These are phyloP conservation scores for Drosophila repletoides DNA, from an alignment of 1,140 invertebrate species.

Conservation along the genomic window DNA sequence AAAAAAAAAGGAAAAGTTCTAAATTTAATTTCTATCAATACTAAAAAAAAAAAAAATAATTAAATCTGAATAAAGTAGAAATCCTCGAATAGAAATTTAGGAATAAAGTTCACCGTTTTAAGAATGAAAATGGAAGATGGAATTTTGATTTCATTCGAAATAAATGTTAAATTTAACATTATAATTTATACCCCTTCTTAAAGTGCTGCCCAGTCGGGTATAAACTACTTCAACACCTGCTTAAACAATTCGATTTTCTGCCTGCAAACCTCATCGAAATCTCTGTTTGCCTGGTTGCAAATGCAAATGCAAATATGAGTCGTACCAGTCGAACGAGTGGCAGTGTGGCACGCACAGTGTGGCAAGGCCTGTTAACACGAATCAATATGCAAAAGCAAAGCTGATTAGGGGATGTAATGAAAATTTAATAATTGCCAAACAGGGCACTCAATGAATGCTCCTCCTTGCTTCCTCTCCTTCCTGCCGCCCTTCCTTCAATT, in stretches of 20 bases:
- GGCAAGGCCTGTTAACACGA: slow-evolving; percentile 47
- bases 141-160: no score
- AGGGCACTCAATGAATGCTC: slow-evolving; percentile 46
- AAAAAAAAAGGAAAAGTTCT: no score
- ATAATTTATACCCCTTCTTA: background rate
- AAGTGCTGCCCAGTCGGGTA: slow-evolving; percentile 10
- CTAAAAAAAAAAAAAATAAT: no score
- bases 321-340: background rate
- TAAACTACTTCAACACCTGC: slow-evolving; percentile 57
- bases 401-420: slow-evolving; percentile 82
- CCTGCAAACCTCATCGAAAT: slow-evolving; percentile 2
- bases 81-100: no score
- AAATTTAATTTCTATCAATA: no score
- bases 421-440: slow-evolving; percentile 81
- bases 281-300: background rate
- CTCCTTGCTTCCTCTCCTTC: background rate
- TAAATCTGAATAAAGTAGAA: no score
- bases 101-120: no score
- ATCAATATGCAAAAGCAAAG: slow-evolving; percentile 72
- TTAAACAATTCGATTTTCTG: slow-evolving; percentile 36
- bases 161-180: no score
- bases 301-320: slow-evolving; percentile 22
- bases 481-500: no score
- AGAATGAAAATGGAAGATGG: no score
- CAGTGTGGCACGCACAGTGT: background rate